Conservation (phyloP, 2,113 vertebrate genomes). For the Pelobates fuscus region DNA sequence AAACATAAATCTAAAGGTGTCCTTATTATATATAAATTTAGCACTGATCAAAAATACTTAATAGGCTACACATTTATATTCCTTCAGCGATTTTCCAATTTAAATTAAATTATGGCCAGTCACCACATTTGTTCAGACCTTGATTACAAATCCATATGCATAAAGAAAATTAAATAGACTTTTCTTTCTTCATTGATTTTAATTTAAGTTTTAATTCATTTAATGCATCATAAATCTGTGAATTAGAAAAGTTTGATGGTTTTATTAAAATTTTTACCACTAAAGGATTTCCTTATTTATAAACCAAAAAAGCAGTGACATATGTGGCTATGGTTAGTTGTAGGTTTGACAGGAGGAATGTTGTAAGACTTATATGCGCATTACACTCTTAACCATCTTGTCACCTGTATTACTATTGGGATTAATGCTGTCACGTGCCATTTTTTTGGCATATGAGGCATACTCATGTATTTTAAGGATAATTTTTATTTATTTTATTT, state of each 20-base stretch:
- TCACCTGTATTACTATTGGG: too few relatives aligned
- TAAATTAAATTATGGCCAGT: conserved; percentile 60
- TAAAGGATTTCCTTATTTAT: neutral
- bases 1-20: conserved; percentile 49
- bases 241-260: conserved; percentile 54
- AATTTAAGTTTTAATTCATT: conserved; percentile 60
- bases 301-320: conserved; percentile 14
- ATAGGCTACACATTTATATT: conserved; percentile 56
- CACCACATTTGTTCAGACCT: conserved; percentile 54
- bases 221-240: conserved; percentile 49
- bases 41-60: conserved; percentile 54
- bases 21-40: conserved; percentile 56
- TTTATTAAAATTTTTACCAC: conserved; percentile 41
- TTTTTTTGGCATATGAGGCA: too few relatives aligned
- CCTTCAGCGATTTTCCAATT: conserved; percentile 60
- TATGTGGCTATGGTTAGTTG: too few relatives aligned
- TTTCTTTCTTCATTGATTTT: conserved; percentile 65
- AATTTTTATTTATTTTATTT: too few relatives aligned
- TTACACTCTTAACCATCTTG: too few relatives aligned
- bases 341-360: too few relatives aligned
- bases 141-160: conserved; percentile 61
- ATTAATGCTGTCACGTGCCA: too few relatives aligned
- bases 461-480: too few relatives aligned
- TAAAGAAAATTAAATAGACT: conserved; percentile 58
- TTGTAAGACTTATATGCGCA: too few relatives aligned